Evolutionary conservation across 2,113 vertebrate species (phyloP).

Genomic region (Noctilio leporinus): DNA sequence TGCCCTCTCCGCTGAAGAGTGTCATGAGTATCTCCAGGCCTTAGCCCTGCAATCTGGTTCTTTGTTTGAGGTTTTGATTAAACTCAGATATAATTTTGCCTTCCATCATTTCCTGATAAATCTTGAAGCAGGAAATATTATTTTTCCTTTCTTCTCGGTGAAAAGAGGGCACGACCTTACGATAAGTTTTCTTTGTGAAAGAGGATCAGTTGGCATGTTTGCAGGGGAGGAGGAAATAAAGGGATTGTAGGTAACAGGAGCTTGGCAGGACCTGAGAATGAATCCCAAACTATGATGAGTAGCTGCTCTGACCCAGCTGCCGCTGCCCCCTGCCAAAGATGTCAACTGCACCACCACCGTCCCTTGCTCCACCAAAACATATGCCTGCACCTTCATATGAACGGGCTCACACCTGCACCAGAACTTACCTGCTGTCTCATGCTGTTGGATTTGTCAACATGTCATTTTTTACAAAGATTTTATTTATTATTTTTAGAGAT

Average conservation of each 20-base stretch:
- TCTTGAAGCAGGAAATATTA: constrained; percentile 32
- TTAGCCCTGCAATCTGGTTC: background rate
- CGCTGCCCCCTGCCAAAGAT: accelerated
- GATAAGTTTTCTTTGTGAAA: constrained; percentile 28
- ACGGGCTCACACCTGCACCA: background rate
- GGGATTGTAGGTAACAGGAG: background rate
- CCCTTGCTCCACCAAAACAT: background rate
- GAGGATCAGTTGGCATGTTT: constrained; percentile 19
- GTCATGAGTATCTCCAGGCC: background rate
- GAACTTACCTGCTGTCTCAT: background rate
- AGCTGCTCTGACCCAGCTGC: background rate
- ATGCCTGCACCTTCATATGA: background rate
- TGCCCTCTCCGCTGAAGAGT: background rate
- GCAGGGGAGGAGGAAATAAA: background rate
- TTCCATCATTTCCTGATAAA: constrained; percentile 37
- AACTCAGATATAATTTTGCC: constrained; percentile 50
- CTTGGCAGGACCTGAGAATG: background rate
- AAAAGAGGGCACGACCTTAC: constrained; percentile 41
- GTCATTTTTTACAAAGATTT: no score
- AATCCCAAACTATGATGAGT: background rate
- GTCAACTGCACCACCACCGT: background rate
- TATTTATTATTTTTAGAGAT: no score
- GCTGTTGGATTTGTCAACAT: background rate
- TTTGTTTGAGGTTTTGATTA: constrained; percentile 34
- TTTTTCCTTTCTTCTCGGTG: constrained; percentile 25